Conservation (phyloP, 2,113 vertebrate genomes). For the Oenanthe melanoleuca region DNA sequence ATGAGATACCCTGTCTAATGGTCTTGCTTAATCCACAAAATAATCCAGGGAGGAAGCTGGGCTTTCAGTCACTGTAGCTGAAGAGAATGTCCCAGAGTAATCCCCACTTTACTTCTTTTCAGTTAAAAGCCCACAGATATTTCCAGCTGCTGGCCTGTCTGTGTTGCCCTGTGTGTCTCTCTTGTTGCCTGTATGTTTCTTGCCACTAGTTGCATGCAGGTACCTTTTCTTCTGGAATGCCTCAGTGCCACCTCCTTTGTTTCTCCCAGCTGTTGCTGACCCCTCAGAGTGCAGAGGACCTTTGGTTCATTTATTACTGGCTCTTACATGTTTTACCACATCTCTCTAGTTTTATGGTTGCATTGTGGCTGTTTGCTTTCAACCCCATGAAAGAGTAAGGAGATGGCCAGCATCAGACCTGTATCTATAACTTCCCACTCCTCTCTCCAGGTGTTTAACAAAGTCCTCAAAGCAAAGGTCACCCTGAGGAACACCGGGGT, state of each 20-base stretch:
- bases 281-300: neutral
- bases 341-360: neutral
- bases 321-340: neutral
- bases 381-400: neutral
- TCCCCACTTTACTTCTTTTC: neutral
- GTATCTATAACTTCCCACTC: neutral
- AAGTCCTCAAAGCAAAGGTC: conserved; percentile 71
- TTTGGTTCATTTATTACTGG: neutral
- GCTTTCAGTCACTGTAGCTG: neutral
- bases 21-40: neutral
- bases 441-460: conserved; percentile 74
- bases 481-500: conserved; percentile 81
- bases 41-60: neutral
- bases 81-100: neutral
- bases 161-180: neutral
- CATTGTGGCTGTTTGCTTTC: neutral
- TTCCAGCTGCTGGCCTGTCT: neutral
- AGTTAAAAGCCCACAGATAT: neutral
- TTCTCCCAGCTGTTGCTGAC: neutral
- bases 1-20: neutral
- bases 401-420: neutral
- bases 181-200: neutral
- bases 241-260: neutral
- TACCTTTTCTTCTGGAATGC: neutral
- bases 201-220: neutral